phyloP scores from a whole-genome alignment of 1,140 invertebrate species.

The Rhopalosiphum maidis region DNA sequence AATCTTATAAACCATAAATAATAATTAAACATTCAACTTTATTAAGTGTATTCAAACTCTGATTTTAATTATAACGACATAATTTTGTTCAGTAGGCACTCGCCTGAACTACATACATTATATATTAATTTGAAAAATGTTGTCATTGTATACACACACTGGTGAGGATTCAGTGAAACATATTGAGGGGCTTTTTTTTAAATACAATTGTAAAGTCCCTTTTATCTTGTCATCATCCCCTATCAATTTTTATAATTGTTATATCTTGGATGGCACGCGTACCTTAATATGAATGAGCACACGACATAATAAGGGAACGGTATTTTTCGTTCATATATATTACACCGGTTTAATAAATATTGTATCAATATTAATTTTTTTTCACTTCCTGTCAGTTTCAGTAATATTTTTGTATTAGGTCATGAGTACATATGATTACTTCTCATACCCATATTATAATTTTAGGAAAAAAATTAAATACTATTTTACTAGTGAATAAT shows the following conservation, averaged over 20 bases:
- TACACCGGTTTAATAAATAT: constrained; percentile 39
- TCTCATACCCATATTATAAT: background rate
- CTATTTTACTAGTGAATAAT: background rate
- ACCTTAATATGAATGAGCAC: constrained; percentile 35
- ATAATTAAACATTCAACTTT: background rate
- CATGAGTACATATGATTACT: too few species aligned
- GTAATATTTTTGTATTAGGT: background rate
- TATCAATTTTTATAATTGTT: constrained; percentile 31
- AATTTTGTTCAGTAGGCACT: background rate
- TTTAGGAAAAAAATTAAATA: background rate
- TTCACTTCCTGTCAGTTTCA: constrained; percentile 25
- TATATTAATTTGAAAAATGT: constrained; percentile 38
- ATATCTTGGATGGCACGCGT: constrained; percentile 51
- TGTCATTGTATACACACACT: constrained; percentile 44
- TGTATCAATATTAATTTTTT: constrained; percentile 33
- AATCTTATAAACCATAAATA: background rate
- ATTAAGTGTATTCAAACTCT: background rate
- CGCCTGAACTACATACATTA: background rate
- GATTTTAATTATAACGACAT: constrained; percentile 7
- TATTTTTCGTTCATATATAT: background rate
- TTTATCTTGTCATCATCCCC: constrained; percentile 56
- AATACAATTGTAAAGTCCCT: constrained; percentile 51
- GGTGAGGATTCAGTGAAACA: background rate
- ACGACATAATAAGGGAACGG: constrained; percentile 29
- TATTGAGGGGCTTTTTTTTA: constrained; percentile 44